A percentile compares a stretch with the other conserved stretches of the same genome.
Evolutionary conservation across 2,888 invertebrate species (phyloP).

Genomic region (Idaea aversata): DNA sequence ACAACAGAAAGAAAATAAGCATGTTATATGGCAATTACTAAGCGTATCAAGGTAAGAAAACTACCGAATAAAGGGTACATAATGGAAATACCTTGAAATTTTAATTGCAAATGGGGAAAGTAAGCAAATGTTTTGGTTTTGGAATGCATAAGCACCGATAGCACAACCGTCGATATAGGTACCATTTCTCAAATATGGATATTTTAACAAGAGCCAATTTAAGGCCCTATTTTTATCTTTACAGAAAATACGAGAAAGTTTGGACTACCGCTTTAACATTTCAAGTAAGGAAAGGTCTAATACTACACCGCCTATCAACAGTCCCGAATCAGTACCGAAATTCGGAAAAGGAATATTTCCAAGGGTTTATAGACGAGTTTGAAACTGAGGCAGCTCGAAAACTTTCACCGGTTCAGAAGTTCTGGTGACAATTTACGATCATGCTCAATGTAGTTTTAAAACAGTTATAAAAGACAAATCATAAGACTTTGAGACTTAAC

Average conservation of each 20-base stretch:
- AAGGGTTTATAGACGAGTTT: conserved; percentile 33
- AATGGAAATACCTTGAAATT: not conserved
- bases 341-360: conserved; percentile 28
- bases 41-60: not conserved
- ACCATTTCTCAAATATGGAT: too few relatives aligned
- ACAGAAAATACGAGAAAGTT: not conserved
- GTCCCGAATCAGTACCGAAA: conserved; percentile 22
- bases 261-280: conserved; percentile 23
- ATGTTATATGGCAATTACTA: not conserved
- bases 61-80: not conserved
- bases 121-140: too few relatives aligned
- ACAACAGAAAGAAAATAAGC: not conserved
- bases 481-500: not conserved
- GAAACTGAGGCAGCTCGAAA: conserved; percentile 25
- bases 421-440: conserved; percentile 16
- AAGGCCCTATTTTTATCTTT: not conserved
- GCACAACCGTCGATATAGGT: too few relatives aligned
- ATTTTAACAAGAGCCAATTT: too few relatives aligned
- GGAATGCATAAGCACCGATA: too few relatives aligned
- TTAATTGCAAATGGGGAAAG: too few relatives aligned
- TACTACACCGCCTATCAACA: conserved; percentile 34
- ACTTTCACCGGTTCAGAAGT: conserved; percentile 16
- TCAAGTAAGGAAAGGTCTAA: conserved; percentile 25
- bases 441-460: conserved; percentile 23
- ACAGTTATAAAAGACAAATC: conserved; percentile 2